Percentiles rank a stretch among this genome's conserved stretches.
Evolutionary conservation across 2,797 vertebrate genomes (phyloP).

Genomic region (Oceanodroma leucorhoa): DNA sequence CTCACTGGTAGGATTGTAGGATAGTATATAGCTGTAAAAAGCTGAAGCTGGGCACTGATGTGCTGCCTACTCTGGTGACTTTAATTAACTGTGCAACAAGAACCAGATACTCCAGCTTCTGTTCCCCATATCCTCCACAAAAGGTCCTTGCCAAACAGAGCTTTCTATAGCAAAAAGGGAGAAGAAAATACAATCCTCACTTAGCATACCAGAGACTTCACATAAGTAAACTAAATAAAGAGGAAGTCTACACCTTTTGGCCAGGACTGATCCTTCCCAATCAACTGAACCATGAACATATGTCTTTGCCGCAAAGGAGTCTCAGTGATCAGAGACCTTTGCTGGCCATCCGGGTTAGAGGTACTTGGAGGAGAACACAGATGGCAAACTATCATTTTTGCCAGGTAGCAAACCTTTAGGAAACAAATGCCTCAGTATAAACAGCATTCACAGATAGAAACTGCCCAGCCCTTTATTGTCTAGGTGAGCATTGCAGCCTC

Average conservation of each 20-base stretch:
- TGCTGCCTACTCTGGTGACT: neutral
- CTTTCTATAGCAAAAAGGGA: neutral
- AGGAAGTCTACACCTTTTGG: neutral
- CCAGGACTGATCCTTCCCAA: neutral
- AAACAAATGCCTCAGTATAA: constrained; percentile 30
- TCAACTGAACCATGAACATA: neutral
- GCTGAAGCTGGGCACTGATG: neutral
- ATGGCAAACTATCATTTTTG: neutral
- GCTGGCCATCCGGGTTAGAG: neutral
- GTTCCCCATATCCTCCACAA: neutral
- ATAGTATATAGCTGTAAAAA: neutral
- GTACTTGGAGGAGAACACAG: constrained; percentile 3
- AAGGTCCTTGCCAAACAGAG: neutral
- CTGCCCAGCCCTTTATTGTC: constrained; percentile 5
- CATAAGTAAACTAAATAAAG: neutral
- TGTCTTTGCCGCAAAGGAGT: neutral
- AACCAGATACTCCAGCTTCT: neutral
- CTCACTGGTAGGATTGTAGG: neutral
- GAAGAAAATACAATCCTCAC: neutral
- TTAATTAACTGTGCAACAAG: neutral
- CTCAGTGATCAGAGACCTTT: neutral
- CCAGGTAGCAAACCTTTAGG: constrained; percentile 11
- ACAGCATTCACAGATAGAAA: neutral
- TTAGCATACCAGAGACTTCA: neutral
- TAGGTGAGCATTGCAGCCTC: neutral